These are phyloP conservation scores for Emydocephalus ijimae DNA, from an alignment of 2,113 vertebrate species.

Conservation along the genomic window DNA sequence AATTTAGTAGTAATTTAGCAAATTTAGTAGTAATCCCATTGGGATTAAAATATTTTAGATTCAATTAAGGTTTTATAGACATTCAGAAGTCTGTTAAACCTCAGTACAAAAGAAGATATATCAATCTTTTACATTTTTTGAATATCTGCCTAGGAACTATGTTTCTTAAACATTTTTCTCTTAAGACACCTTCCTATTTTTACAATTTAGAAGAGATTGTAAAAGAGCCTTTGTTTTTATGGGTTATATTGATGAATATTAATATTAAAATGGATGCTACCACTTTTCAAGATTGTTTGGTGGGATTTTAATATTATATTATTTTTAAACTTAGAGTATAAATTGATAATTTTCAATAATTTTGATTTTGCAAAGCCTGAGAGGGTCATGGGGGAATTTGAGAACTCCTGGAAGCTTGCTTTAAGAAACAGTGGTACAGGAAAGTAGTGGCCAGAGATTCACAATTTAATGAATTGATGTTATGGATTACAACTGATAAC, in stretches of 20 bases:
- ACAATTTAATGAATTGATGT: not conserved
- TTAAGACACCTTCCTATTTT: not conserved
- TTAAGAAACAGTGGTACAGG: not conserved
- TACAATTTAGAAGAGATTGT: not conserved
- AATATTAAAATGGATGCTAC: not conserved
- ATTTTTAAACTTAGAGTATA: not conserved
- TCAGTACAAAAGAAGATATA: not conserved
- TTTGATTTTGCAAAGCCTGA: not conserved
- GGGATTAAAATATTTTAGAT: not conserved
- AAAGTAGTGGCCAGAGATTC: not conserved
- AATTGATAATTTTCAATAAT: not conserved
- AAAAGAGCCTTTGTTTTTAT: not conserved
- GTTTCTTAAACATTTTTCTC: not conserved
- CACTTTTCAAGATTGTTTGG: not conserved
- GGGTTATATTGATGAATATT: not conserved
- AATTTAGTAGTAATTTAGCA: not conserved
- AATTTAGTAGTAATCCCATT: not conserved
- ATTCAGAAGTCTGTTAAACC: not conserved
- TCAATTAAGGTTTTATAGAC: not conserved
- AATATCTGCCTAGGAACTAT: not conserved
- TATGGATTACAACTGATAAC: not conserved
- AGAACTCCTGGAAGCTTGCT: not conserved
- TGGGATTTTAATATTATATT: not conserved
- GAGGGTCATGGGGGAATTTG: not conserved
- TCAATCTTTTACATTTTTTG: not conserved